Base-by-base conservation (phyloP, 2,797 vertebrate species). In the Aplochiton taeniatus region DNA sequence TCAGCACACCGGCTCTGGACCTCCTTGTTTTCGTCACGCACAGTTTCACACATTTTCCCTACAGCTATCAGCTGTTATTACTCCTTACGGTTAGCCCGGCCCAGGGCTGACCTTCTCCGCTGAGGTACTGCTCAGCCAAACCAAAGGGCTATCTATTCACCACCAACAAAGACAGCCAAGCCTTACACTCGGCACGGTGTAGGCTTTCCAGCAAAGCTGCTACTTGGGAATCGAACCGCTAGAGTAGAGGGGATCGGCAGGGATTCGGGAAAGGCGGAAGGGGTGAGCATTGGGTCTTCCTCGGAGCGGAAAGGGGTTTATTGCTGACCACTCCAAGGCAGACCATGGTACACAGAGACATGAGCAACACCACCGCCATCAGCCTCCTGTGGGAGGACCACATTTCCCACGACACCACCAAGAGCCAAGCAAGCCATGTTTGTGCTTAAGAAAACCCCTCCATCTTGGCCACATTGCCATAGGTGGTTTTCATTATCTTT, bases 401-500 rank as follows among this genome's bases (percentile, higher is more conserved):
- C 11, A 42, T 59, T 64, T 55, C 48, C 63, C 44, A 66, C 51
- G 51, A 70, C 51, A 46, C 20, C 10, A 10, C 47, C 43, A 48
- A 14, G 43, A 61, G 58, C 55, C 61, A 52, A 51, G 64, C 41
- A 42, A 52, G 56, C 17, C 16, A 17, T 45, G 46, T 4, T 73
- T 4, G 17, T 70, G 66, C 53, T 16, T 66, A 60, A 69, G 63
- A 68, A 76, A 63, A 65, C 31, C n/a, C 52, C 50, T 13, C 59
- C 48, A 65, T 48, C 54, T 49, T 13, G 10, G 14, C 49, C 17
- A 48, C 9, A 58, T 58, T 16, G 61, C 68, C 74, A 69, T 70
- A 61, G n/a, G n/a, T n/a, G n/a, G n/a, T 70, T 70, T 77, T 52
- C 67, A 83, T 77, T 85, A 78, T 85, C 66, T 73, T 18, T n/a